Conservation (phyloP, 2,888 invertebrate species). For the Tipula unca region DNA sequence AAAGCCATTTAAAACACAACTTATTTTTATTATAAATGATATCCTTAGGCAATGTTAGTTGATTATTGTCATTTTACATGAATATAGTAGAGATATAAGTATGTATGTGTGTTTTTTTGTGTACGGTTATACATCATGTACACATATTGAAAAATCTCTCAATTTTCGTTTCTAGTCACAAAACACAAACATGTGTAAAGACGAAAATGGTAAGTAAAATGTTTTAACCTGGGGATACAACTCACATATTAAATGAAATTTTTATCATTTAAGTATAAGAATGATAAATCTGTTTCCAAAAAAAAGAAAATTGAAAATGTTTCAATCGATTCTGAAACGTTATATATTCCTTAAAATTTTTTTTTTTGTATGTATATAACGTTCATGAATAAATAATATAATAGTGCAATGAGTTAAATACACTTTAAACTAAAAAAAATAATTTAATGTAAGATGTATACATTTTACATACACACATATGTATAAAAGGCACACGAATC, state of each 20-base stretch:
- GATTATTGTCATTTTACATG: background rate
- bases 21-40: background rate
- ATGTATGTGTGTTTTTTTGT: background rate
- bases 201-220: background rate
- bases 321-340: background rate
- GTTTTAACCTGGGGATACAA: background rate
- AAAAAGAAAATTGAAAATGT: background rate
- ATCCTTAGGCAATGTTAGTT: background rate
- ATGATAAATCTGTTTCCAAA: background rate
- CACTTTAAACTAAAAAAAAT: background rate
- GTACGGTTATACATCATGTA: background rate
- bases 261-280: background rate
- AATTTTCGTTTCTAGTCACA: background rate
- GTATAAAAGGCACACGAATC: background rate
- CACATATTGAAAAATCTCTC: background rate
- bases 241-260: background rate
- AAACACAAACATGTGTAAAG: background rate
- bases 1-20: background rate
- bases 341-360: background rate
- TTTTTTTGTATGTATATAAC: background rate
- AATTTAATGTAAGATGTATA: background rate
- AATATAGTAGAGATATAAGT: background rate
- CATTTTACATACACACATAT: background rate
- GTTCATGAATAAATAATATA: background rate
- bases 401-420: background rate